Percentiles rank a stretch among this genome's conserved stretches.
Evolutionary conservation across 2,113 vertebrate genomes (phyloP).

Genomic region (Embiotoca jacksoni): DNA sequence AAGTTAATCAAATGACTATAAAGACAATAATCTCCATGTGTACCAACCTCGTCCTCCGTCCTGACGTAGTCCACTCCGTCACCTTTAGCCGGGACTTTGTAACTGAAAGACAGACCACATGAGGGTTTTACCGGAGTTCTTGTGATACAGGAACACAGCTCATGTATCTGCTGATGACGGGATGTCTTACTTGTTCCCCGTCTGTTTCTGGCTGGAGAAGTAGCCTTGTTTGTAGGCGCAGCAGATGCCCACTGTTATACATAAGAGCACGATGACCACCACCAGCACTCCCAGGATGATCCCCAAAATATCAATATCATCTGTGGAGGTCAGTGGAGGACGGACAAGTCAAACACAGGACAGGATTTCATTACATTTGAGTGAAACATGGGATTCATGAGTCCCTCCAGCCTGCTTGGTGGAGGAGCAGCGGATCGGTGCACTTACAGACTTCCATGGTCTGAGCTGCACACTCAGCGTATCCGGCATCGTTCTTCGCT

Average conservation of each 20-base stretch:
- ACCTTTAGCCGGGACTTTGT: slow-evolving; percentile 92
- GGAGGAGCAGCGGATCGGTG: not conserved
- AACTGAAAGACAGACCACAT: slow-evolving; percentile 82
- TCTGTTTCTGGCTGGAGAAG: slow-evolving; percentile 89
- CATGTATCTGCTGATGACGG: not conserved
- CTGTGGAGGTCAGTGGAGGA: slow-evolving; percentile 72
- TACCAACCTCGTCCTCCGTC: slow-evolving; percentile 94
- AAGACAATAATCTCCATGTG: not conserved
- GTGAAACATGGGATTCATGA: not conserved
- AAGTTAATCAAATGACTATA: too few relatives aligned
- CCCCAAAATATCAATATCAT: slow-evolving; percentile 92
- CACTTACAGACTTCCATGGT: slow-evolving; percentile 98
- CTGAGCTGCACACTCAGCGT: slow-evolving; percentile 89
- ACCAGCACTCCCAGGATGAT: slow-evolving; percentile 93
- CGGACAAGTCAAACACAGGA: not conserved
- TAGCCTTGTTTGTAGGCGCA: slow-evolving; percentile 96
- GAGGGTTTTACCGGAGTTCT: not conserved
- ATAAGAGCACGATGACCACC: slow-evolving; percentile 89
- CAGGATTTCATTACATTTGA: too few relatives aligned
- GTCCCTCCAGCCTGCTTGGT: too few relatives aligned
- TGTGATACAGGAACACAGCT: not conserved
- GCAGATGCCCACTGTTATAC: slow-evolving; percentile 93
- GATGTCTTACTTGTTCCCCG: slow-evolving; percentile 88
- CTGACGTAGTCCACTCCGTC: slow-evolving; percentile 95
- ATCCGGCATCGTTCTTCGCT: slow-evolving; percentile 91